Evolutionary conservation across 2,888 invertebrate genomes (phyloP), one percentile per base, ranked within the genome.

Genomic region (Sphaerophoria rueppellii): DNA sequence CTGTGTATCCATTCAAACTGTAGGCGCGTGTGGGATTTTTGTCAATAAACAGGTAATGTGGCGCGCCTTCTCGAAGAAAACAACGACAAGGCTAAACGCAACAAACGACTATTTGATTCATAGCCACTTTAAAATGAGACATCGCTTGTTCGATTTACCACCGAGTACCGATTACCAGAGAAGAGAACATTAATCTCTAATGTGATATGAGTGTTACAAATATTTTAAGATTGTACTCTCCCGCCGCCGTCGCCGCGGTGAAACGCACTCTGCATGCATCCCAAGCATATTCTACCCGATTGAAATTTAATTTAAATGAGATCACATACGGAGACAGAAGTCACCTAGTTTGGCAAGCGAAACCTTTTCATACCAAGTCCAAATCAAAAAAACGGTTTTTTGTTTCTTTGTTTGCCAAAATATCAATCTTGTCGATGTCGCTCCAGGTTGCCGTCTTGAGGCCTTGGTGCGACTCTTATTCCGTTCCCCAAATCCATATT

Each of bases 1-100:
- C 77, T 73, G 77, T 71, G 74, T 73, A 60, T 77, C 24, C 37
- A 57, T 76, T 72, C 65, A 2, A 24, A 24, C 24, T 24, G 86
- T 73, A 78, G 80, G 73, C 82, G 86, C 86, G 86, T 82, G 86
- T 86, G 86, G 86, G 86, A 86, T 86, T 86, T 82, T 82, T 86
- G 82, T 86, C 86, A 86, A 86, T 86, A 82, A 77, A 86, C 86
- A 82, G 74, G 82, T 86, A 86, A 86, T 86, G 86, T 82, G 82
- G 82, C 74, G 77, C 82, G 77, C 82, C 86, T 74, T 77, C 81
- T 58, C 37, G 50, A 72, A 80, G 72, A 48, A 71, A 72, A 50
- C 63, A 63, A 69, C 85, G 40, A 57, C 63, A 72, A 24, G 24
- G 24, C 24, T 2, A 24, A 24, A 65, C 79, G 55, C 12, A 61